Percentiles rank a stretch among this genome's conserved stretches.
phyloP scores from a whole-genome alignment of 1,140 invertebrate species.

The Drosophila pseudoobscura region DNA sequence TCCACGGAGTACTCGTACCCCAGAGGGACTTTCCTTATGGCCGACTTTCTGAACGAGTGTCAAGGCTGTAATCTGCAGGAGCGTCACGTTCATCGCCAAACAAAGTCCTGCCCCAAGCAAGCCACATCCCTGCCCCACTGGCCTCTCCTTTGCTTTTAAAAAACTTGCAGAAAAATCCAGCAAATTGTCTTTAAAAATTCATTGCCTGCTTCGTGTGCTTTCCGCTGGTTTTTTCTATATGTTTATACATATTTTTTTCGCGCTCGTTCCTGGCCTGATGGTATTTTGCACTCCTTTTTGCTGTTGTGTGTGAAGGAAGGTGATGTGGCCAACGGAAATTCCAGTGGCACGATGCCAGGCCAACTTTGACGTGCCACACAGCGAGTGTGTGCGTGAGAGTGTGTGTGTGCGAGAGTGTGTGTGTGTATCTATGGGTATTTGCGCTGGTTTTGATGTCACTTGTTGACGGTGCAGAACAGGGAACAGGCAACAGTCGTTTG shows the following conservation, averaged over 20 bases:
- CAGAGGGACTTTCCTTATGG: background rate
- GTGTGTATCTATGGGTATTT: constrained; percentile 32
- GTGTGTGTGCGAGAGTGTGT: background rate
- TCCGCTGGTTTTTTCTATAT: background rate
- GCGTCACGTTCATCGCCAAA: constrained; percentile 25
- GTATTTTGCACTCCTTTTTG: constrained; percentile 26
- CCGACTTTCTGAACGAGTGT: constrained; percentile 13
- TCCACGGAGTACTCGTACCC: background rate
- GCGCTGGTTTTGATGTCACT: constrained; percentile 63
- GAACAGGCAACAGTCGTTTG: constrained; percentile 30
- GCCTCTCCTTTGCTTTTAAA: constrained; percentile 8
- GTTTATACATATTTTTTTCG: constrained; percentile 21
- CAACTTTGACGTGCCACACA: constrained; percentile 52
- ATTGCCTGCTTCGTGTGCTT: constrained; percentile 46
- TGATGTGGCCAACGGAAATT: constrained; percentile 45
- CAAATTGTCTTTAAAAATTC: constrained; percentile 68
- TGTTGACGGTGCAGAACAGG: constrained; percentile 70
- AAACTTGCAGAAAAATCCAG: constrained; percentile 64
- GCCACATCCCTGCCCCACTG: constrained; percentile 2
- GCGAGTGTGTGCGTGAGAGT: background rate
- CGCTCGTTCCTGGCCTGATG: background rate
- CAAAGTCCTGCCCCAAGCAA: constrained; percentile 15
- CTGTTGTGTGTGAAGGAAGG: constrained; percentile 6
- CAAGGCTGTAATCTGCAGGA: constrained; percentile 10
- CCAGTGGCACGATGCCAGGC: constrained; percentile 70